These are phyloP conservation scores for Paracanthobrama guichenoti DNA, from an alignment of 2,113 vertebrate genomes.

Conservation along the genomic window DNA sequence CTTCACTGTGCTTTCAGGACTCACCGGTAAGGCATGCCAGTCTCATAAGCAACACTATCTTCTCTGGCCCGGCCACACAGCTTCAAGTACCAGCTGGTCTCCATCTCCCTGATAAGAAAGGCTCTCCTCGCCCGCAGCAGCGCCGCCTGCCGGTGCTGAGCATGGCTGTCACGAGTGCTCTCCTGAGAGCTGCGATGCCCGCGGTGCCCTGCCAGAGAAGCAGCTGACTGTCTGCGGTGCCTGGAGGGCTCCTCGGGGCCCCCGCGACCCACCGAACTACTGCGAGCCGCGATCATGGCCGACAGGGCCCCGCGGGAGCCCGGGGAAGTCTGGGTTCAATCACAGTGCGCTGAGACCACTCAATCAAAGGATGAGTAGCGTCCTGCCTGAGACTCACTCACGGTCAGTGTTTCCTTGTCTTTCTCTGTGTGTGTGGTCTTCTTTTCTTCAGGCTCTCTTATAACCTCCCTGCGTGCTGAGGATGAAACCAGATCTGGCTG, in stretches of 20 bases:
- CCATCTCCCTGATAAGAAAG: conserved; percentile 82
- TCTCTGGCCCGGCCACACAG: conserved; percentile 84
- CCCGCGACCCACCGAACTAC: conserved; percentile 76
- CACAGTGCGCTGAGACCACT: not conserved
- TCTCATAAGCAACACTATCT: conserved; percentile 79
- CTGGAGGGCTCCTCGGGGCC: conserved; percentile 68
- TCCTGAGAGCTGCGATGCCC: conserved; percentile 78
- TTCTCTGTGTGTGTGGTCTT: conserved; percentile 46
- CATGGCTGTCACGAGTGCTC: conserved; percentile 68
- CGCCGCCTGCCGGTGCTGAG: conserved; percentile 64
- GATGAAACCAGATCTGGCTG: conserved; percentile 86
- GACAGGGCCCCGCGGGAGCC: conserved; percentile 18
- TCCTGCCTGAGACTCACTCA: not conserved
- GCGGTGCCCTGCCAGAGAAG: conserved; percentile 73
- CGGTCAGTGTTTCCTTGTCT: not conserved
- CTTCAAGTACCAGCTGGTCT: conserved; percentile 91
- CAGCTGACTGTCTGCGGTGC: conserved; percentile 80
- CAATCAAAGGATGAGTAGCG: not conserved
- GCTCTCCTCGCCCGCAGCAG: conserved; percentile 76
- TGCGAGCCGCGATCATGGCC: conserved; percentile 86
- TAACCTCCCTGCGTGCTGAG: conserved; percentile 74
- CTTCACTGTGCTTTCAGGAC: conserved; percentile 51
- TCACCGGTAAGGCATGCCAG: conserved; percentile 95
- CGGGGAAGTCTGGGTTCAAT: not conserved
- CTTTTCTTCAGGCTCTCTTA: conserved; percentile 63